A percentile compares a stretch with the other conserved stretches of the same genome.
Conservation (phyloP, 2,113 vertebrate species). For the Spheniscus mendiculus region DNA sequence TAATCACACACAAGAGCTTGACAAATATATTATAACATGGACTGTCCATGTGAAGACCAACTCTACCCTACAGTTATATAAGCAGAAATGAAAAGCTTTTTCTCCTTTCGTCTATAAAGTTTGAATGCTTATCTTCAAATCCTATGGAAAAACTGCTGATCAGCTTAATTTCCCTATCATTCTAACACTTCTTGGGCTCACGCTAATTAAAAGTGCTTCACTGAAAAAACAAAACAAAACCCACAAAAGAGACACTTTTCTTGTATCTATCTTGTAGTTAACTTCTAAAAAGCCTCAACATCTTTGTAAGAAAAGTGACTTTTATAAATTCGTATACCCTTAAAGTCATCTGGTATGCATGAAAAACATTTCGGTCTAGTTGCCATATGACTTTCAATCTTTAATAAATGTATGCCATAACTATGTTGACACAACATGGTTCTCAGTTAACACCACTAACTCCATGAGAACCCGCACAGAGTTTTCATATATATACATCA, state of each 20-base stretch:
- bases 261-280: background rate
- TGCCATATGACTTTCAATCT: background rate
- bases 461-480: background rate
- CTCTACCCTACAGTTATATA: background rate
- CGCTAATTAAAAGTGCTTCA: background rate
- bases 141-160: background rate
- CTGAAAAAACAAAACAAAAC: background rate
- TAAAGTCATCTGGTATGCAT: background rate
- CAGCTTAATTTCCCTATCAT: background rate
- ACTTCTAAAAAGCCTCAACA: background rate
- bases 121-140: background rate
- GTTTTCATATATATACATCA: background rate
- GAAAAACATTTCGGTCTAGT: background rate
- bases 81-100: background rate
- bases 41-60: background rate
- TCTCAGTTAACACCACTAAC: background rate
- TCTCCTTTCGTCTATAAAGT: background rate
- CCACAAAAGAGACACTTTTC: background rate
- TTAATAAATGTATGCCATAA: background rate
- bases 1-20: background rate
- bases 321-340: background rate
- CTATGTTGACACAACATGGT: background rate
- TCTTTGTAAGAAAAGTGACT: background rate
- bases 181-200: background rate
- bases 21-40: background rate